Base-by-base conservation (phyloP, 2,113 vertebrate genomes). In the Galemys pyrenaicus region DNA sequence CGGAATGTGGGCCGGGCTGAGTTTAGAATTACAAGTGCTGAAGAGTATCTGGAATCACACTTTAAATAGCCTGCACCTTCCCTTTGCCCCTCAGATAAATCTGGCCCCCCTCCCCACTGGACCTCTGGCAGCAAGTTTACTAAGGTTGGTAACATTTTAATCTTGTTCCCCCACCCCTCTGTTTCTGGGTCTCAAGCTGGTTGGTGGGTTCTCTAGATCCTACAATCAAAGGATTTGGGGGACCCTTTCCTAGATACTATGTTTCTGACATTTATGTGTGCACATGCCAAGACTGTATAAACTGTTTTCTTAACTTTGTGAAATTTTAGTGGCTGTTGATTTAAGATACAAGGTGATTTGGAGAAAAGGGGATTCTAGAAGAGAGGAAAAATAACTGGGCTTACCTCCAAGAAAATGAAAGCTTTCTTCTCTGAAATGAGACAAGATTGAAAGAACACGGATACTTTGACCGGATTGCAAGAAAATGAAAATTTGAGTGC, bases 21-120 rank as follows among this genome's bases (percentile, higher is more conserved):
- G 99, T 99, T 98, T 99, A 98, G 98, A 98, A 98, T 99, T 99
- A 98, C 98, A 98, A 87, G 96, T 91, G 96, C 97, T 0, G 96
- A 98, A 32, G 96, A 97, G 96, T 98, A 97, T 91, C 98, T 97
- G 71, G 46, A 92, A 82, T 67, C 74, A 95, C 92, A 82, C 92
- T 98, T 99, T 98, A 99, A 98, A 98, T 98, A 98, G 97, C 98
- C 98, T 97, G 97, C 93, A 97, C 98, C 97, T 98, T 97, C 96
- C 56, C 1, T 70, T 91, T 78, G 79, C 95, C 96, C 96, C 94
- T 75, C 54, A 30, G 93, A 94, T 87, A 73, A 89, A 68, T 92
- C n/a, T 68, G 24, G 28, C 60, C 37, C 92, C 87, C 65, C 67
- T 92, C 86, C 82, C 94, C 35, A 78, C 96, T 91, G 37, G 71